These are phyloP conservation scores for Aradophagus sp. DNA, from an alignment of 1,140 invertebrate species.

Conservation along the genomic window DNA sequence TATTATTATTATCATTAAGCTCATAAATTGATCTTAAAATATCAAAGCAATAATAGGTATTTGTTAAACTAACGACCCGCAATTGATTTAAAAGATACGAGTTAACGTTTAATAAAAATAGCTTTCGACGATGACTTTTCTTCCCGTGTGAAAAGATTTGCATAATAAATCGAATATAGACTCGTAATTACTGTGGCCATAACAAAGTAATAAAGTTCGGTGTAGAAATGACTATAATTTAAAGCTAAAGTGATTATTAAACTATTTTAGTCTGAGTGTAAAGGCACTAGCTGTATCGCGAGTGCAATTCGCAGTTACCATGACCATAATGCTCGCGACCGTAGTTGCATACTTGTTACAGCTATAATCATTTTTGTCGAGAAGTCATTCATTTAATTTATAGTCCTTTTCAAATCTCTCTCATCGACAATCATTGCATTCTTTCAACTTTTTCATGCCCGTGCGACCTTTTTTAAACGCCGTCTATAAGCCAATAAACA, in stretches of 20 bases:
- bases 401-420: not conserved
- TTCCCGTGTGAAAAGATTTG: conserved; percentile 6
- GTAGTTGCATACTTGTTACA: conserved; percentile 11
- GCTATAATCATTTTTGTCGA: conserved; percentile 11
- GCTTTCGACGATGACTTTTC: no score
- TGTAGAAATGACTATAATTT: conserved; percentile 23
- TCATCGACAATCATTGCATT: not conserved
- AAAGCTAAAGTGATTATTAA: conserved; percentile 17
- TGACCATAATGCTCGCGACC: conserved; percentile 8
- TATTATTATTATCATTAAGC: no score
- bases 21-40: no score
- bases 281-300: conserved; percentile 8
- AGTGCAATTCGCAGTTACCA: conserved; percentile 20
- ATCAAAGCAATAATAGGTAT: no score
- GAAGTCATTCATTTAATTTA: not conserved
- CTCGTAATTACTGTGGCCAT: conserved; percentile 12
- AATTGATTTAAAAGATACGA: no score
- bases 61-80: no score
- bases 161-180: conserved; percentile 15
- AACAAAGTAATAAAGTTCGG: conserved; percentile 20
- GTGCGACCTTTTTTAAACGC: conserved; percentile 1
- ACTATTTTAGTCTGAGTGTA: conserved; percentile 18
- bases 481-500: conserved; percentile 11
- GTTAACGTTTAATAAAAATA: no score
- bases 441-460: not conserved